Conservation (phyloP, 2,797 vertebrate genomes). For the Acrocephalus scirpaceus region DNA sequence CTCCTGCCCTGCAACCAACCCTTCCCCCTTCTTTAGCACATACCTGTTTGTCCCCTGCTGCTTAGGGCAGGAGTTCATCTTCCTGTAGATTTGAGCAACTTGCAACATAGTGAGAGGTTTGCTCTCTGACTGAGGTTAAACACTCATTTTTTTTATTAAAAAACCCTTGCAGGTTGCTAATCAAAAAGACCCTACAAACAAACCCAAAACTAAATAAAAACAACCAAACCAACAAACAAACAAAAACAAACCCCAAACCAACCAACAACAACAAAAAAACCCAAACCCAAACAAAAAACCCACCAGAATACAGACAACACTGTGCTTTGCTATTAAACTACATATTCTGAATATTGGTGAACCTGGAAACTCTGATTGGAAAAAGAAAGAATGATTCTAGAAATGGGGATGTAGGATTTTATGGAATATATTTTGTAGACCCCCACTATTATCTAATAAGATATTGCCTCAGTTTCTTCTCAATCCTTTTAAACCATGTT, state of each 20-base stretch:
- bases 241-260: too few relatives aligned
- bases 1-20: not conserved
- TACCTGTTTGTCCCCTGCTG: not conserved
- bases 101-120: not conserved
- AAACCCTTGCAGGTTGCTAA: not conserved
- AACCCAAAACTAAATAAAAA: not conserved
- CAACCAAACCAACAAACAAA: too few relatives aligned
- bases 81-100: not conserved
- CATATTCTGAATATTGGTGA: not conserved
- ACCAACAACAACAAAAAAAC: not conserved
- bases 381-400: not conserved
- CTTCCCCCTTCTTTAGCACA: not conserved
- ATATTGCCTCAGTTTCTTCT: not conserved
- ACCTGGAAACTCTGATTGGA: not conserved
- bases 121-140: not conserved
- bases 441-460: not conserved
- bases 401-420: not conserved
- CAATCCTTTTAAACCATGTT: not conserved
- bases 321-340: not conserved
- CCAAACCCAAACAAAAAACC: not conserved
- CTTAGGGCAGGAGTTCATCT: not conserved
- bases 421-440: not conserved
- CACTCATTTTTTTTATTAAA: not conserved
- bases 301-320: not conserved
- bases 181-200: not conserved